phyloP scores from a whole-genome alignment of 2,113 vertebrate species.

The Tetrao urogallus region DNA sequence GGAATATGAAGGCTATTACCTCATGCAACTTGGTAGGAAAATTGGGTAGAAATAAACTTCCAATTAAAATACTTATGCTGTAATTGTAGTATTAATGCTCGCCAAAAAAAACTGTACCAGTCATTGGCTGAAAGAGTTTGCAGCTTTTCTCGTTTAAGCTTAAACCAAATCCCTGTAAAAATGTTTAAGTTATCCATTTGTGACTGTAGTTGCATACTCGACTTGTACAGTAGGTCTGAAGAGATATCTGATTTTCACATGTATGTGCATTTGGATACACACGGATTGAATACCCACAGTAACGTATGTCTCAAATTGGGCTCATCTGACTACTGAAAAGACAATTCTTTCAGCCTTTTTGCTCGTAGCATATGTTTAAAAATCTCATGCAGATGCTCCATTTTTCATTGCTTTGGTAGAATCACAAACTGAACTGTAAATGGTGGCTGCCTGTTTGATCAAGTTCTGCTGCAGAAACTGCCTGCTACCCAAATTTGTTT shows the following conservation, averaged over 20 bases:
- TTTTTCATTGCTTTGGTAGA: conserved; percentile 56
- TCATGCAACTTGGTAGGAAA: neutral
- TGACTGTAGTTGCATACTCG: neutral
- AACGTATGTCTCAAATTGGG: neutral
- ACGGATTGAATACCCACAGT: neutral
- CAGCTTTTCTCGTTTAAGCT: neutral
- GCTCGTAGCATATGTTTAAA: conserved; percentile 33
- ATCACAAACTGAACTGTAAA: neutral
- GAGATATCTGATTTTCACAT: neutral
- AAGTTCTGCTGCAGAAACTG: conserved; percentile 57
- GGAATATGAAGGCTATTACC: neutral
- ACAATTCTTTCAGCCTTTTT: neutral
- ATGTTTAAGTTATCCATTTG: neutral
- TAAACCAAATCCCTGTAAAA: neutral
- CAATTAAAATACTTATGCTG: neutral
- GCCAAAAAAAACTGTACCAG: neutral
- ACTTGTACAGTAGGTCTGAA: neutral
- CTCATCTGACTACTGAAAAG: neutral
- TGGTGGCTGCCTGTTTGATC: conserved; percentile 67
- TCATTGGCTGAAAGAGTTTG: neutral
- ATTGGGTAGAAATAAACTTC: neutral
- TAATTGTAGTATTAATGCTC: neutral
- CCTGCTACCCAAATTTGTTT: conserved; percentile 48
- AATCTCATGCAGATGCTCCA: conserved; percentile 70
- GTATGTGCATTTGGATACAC: fast-evolving